Base-by-base conservation (phyloP, 1,140 invertebrate genomes). In the Anoplophora glabripennis region DNA sequence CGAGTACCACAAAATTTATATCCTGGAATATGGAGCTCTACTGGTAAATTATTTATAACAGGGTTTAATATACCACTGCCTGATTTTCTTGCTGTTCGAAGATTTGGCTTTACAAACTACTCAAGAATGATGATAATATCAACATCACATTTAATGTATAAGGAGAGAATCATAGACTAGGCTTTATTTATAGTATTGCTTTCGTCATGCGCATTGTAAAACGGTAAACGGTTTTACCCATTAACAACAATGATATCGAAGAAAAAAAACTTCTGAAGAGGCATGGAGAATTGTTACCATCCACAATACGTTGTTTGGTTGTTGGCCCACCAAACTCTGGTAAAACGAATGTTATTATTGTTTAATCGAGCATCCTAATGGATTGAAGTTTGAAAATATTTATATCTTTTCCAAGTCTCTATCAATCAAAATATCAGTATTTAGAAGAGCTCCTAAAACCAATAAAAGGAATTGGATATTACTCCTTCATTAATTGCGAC, bases 361-460 rank as follows among this genome's bases (percentile, higher is more conserved):
- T 42, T 37, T 72, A 7, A 54, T 76, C 48, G 40, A 53, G 35
- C 14, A 58, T 53, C 51, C 53, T n/a, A 73, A 74, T 61, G 73
- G 72, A 11, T 57, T 73, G 51, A 56, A 59, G 51, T 73, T 73
- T 57, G 57, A 74, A 68, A 75, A 77, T 59, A 53, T 76, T 34
- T 77, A 76, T 60, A 28, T 76, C 5, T 76, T 72, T 61, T 71
- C 68, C 15, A 76, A 76, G 61, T 71, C 69, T 7, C 57, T 75
- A 40, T 52, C 72, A 75, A 63, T 61, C 69, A 8, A 73, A 74
- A 61, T 74, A 73, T 57, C 36, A 56, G 53, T 70, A 57, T 65
- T 57, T 74, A 37, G 49, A 62, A 57, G 47, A 65, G 41, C 17
- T 71, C 10, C 36, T 74, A 41, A 12, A 65, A 44, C 17, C 44